Conservation (phyloP, 92 coral and sea anemone genomes). For the Siderastrea radians region DNA sequence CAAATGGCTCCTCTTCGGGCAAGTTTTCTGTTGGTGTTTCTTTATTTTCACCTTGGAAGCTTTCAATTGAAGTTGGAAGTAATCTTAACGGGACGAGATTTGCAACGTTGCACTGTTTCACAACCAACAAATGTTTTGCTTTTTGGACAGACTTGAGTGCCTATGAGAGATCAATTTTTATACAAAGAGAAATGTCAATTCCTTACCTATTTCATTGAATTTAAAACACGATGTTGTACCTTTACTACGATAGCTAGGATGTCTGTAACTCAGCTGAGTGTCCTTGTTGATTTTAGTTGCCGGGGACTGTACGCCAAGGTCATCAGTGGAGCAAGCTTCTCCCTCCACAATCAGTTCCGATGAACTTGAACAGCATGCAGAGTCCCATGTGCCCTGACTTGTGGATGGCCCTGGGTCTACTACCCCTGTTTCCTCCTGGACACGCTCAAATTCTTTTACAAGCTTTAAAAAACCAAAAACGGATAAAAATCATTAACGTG, state of each 20-base stretch:
- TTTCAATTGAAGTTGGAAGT: not conserved
- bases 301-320: not conserved
- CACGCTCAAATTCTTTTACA: too few species aligned
- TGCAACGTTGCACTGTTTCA: slow-evolving; percentile 4
- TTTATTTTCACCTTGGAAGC: not conserved
- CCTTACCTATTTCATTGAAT: not conserved
- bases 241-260: slow-evolving; percentile 1
- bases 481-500: too few species aligned
- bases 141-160: not conserved
- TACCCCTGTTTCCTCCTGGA: too few species aligned
- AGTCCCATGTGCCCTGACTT: too few species aligned
- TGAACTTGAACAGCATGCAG: too few species aligned
- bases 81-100: not conserved
- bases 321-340: not conserved
- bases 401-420: too few species aligned
- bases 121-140: not conserved
- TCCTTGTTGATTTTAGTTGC: not conserved
- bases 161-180: not conserved
- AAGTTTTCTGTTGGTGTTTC: not conserved
- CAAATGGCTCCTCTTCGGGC: not conserved
- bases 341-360: not conserved
- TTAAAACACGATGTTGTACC: not conserved
- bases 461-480: too few species aligned
- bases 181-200: not conserved
- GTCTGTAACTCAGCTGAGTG: not conserved